These are phyloP conservation scores for Diplolepis rosae DNA, from an alignment of 2,888 invertebrate genomes.

Conservation along the genomic window DNA sequence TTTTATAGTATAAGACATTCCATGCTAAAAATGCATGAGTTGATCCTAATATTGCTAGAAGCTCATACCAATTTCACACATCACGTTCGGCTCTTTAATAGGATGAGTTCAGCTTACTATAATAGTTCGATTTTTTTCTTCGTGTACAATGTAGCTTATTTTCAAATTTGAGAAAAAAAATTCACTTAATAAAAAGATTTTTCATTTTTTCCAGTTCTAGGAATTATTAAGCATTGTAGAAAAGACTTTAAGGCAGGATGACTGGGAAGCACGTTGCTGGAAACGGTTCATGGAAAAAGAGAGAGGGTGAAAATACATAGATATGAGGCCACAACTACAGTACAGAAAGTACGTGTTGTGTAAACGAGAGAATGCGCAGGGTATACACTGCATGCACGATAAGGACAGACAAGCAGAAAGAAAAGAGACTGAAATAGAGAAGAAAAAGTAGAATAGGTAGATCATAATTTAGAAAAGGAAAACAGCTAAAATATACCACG, in stretches of 20 bases:
- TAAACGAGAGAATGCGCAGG: constrained; percentile 11
- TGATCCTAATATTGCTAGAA: too few species aligned
- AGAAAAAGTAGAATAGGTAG: constrained; percentile 4
- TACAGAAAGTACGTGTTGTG: constrained; percentile 6
- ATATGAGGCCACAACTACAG: constrained; percentile 49
- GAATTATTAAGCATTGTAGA: neutral
- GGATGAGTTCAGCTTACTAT: too few species aligned
- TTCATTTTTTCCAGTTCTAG: too few species aligned
- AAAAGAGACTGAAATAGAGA: neutral
- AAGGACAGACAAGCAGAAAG: constrained; percentile 31
- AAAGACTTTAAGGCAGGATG: neutral
- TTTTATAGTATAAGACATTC: too few species aligned
- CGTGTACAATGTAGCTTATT: too few species aligned
- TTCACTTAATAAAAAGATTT: too few species aligned
- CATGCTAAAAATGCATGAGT: too few species aligned
- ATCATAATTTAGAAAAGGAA: constrained; percentile 14
- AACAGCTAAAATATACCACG: neutral
- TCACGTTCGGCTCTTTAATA: too few species aligned
- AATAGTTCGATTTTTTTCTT: too few species aligned
- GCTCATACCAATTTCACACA: too few species aligned
- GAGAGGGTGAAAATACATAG: constrained; percentile 40
- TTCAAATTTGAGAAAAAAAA: too few species aligned
- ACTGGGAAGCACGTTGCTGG: constrained; percentile 22
- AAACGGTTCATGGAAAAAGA: constrained; percentile 31
- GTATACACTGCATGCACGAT: constrained; percentile 32